Base-by-base conservation (phyloP, 2,888 invertebrate species). In the Crossocerus cetratus region DNA sequence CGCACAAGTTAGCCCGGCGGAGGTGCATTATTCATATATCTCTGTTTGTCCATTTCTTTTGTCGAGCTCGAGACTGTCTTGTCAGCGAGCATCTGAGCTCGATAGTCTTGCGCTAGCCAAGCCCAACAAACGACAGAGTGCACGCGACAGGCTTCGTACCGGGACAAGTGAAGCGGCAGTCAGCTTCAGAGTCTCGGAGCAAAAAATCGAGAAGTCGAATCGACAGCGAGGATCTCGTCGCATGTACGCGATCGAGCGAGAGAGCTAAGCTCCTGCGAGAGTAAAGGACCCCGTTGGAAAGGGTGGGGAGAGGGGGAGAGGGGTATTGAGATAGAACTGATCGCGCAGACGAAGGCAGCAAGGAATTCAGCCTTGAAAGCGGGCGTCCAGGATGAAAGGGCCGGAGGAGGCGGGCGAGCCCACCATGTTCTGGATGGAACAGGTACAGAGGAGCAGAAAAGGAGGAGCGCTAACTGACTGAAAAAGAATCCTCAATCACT, bases 71-170 rank as follows among this genome's bases (percentile, higher is more conserved):
- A n/a, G 56, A 32, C 66, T 58, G 45, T 64, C 53, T 63, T 13
- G 42, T 55, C 59, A 72, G 63, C 65, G 61, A 45, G 65, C 57
- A 69, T 18, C 64, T 49, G 69, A 69, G 72, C 61, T 75, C 77
- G 72, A 77, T 77, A 75, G 77, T 72, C 62, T 65, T 43, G 66
- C 69, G 49, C 56, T 63, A 49, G 53, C 56, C 58, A 32, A 32
- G 32, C 11, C 32, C 32, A 32, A 32, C 32, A 32, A 23, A 43
- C 70, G 57, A 65, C 75, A 65, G 61, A 65, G 44, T 65, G 45
- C 45, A 45, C 58, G 45, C 32, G 18, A 54, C 43, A 64, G 53
- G 44, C 66, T 61, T 72, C 66, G 53, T 68, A 67, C 59, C 45
- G 55, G 56, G 72, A 72, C 65, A 67, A 72, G 61, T 76, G 64